Percentiles rank a stretch among this genome's conserved stretches.
These are phyloP conservation scores for Potamarius usumacintae DNA, from an alignment of 2,113 vertebrate genomes.

Conservation along the genomic window DNA sequence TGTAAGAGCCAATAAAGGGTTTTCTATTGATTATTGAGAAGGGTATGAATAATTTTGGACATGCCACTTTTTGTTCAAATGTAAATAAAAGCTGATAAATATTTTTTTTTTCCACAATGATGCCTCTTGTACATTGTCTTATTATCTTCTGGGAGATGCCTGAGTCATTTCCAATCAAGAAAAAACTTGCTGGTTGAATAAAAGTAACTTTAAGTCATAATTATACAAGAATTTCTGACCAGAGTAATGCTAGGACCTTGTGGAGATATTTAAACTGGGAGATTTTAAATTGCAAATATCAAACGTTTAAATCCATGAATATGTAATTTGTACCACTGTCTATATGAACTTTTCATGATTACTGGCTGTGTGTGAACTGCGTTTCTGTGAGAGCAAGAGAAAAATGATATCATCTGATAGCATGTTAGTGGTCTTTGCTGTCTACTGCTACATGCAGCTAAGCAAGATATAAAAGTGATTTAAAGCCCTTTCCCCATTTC, in stretches of 20 bases:
- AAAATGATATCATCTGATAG: background rate
- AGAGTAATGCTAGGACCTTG: background rate
- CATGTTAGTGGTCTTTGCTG: background rate
- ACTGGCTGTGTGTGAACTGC: background rate
- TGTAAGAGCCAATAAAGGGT: too few species aligned
- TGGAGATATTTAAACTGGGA: background rate
- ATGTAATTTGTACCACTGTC: background rate
- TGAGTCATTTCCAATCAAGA: too few species aligned
- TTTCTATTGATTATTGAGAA: too few species aligned
- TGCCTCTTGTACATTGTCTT: too few species aligned
- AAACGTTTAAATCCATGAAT: background rate
- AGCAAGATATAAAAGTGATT: conserved; percentile 30
- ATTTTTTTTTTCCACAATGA: too few species aligned
- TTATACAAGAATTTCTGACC: background rate
- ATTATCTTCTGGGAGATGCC: too few species aligned
- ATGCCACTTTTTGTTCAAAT: too few species aligned
- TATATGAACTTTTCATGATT: background rate
- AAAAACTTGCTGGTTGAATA: too few species aligned
- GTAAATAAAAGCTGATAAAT: too few species aligned
- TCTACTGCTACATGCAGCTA: background rate
- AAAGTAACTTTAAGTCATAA: too few species aligned
- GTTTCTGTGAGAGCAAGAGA: background rate
- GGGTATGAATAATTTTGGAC: too few species aligned
- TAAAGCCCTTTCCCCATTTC: background rate
- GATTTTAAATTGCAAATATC: background rate